Evolutionary conservation across 2,113 vertebrate genomes (phyloP), one percentile per base, ranked within the genome.

Genomic region (Psettodes erumei): DNA sequence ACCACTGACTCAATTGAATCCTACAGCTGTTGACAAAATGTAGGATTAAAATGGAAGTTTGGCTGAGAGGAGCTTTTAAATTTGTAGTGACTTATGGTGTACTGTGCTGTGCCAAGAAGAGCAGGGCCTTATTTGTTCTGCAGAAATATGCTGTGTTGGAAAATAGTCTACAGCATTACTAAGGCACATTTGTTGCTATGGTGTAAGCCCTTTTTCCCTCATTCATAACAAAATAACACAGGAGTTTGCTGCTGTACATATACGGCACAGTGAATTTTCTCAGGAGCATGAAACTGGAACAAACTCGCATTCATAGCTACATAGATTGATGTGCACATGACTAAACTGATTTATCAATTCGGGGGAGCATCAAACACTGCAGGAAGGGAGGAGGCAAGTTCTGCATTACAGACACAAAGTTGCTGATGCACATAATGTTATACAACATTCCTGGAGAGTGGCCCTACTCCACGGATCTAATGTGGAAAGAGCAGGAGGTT

Each of bases 401-500:
- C 48, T 75, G 74, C 75, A 75, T 71, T 81, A 84, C 66, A 79
- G 59, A 73, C 58, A 56, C 37, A 0, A 82, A 82, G 73, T 83
- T 89, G 83, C 89, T 89, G 88, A 89, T 90, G 83, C 86, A 86
- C 84, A 84, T 75, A 87, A 84, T 75, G 83, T 78, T 82, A 75
- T 84, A 81, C 78, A 91, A 54, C 68, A 83, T 82, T 84, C 75
- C 79, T 65, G 68, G 83, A 81, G 83, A 91, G 83, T 89, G 83
- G 73, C 72, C 76, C 28, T 65, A 61, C 56, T 62, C 69, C 71
- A 79, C 30, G 51, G 53, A 71, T 77, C 78, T 86, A 88, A 90
- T 88, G 87, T 87, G 85, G 81, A 82, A 86, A 86, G 83, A 88
- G 84, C 88, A 86, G 87, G 77, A 81, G 88, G 77, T 89, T 82